phyloP scores from a whole-genome alignment of 1,140 invertebrate species.

The Periplaneta americana region DNA sequence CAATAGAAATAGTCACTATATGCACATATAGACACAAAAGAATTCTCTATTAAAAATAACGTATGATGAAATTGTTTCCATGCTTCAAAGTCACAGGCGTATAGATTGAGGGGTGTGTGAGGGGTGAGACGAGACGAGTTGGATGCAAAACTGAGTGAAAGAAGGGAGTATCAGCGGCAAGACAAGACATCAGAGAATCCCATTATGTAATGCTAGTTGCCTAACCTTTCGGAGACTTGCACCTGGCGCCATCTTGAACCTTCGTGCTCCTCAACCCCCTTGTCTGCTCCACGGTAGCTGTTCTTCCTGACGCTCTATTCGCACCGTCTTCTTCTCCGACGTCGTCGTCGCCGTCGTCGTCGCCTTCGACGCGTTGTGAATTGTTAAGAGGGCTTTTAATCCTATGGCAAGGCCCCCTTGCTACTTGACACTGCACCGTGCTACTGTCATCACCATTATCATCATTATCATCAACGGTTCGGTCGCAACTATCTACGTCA shows the following conservation, averaged over 20 bases:
- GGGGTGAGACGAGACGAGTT: too few relatives aligned
- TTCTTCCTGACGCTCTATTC: background rate
- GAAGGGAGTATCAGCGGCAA: too few relatives aligned
- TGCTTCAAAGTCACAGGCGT: too few relatives aligned
- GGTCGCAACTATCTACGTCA: background rate
- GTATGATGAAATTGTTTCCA: too few relatives aligned
- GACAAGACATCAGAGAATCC: too few relatives aligned
- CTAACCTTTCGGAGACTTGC: conserved; percentile 9
- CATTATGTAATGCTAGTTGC: background rate
- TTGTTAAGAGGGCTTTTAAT: background rate
- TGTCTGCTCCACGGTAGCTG: background rate
- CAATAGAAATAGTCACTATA: too few relatives aligned
- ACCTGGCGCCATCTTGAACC: conserved; percentile 8
- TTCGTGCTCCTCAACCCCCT: background rate
- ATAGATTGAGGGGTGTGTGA: too few relatives aligned
- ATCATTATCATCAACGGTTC: background rate
- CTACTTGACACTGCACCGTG: background rate
- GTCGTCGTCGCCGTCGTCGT: background rate
- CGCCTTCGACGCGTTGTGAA: background rate
- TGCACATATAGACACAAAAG: too few relatives aligned
- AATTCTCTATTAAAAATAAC: too few relatives aligned
- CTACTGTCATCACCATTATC: too few relatives aligned
- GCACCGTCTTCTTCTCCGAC: background rate
- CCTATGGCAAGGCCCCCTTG: background rate
- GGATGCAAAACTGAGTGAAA: too few relatives aligned